Evolutionary conservation across 1,140 invertebrate species (phyloP).

Genomic region (Harpegnathos saltator): DNA sequence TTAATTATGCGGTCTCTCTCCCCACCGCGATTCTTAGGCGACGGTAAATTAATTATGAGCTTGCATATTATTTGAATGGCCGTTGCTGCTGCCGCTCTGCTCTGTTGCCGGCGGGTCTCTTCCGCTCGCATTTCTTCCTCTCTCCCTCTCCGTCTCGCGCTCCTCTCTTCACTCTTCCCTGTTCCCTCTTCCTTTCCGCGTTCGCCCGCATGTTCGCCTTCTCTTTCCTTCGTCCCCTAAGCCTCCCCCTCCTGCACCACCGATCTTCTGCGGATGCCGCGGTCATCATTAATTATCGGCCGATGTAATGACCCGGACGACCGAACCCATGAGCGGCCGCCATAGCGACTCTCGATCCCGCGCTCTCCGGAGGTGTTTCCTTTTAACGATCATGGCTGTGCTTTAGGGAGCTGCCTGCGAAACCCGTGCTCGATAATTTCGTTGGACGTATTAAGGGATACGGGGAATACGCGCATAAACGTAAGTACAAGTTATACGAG

Average conservation of each 20-base stretch:
- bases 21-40: constrained; percentile 57
- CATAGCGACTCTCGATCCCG: constrained; percentile 71
- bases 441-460: constrained; percentile 68
- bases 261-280: constrained; percentile 54
- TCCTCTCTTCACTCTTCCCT: background rate
- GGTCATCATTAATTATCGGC: constrained; percentile 76
- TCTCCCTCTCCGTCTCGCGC: constrained; percentile 2
- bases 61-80: constrained; percentile 77
- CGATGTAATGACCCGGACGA: constrained; percentile 75
- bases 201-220: no score
- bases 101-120: constrained; percentile 35
- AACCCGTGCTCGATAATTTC: constrained; percentile 69
- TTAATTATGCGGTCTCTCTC: constrained; percentile 74
- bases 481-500: constrained; percentile 68
- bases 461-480: constrained; percentile 57
- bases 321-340: constrained; percentile 66
- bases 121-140: constrained; percentile 44
- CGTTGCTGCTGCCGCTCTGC: no score
- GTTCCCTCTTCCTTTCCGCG: no score
- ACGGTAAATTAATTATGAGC: constrained; percentile 79
- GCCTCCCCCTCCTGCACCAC: background rate
- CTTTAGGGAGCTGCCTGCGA: constrained; percentile 65
- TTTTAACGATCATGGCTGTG: constrained; percentile 67
- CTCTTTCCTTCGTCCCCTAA: constrained; percentile 1
- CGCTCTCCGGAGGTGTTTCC: constrained; percentile 60